Percentiles rank a stretch among this genome's conserved stretches.
phyloP scores from a whole-genome alignment of 2,113 vertebrate species.

The Leptobrachium leishanense region DNA sequence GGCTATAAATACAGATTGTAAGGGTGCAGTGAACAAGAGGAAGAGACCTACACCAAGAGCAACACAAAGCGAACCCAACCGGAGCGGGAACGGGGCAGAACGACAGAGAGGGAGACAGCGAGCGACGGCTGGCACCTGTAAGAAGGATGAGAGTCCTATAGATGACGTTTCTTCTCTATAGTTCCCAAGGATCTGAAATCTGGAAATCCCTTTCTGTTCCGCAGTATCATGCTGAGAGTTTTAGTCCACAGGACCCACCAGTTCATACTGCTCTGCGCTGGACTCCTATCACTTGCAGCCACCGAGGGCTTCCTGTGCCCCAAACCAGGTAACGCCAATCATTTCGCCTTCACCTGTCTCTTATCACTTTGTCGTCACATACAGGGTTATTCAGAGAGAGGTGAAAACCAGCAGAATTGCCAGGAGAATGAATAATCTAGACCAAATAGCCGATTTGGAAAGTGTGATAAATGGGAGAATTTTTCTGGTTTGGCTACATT shows the following conservation, averaged over 20 bases:
- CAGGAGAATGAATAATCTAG: too few relatives aligned
- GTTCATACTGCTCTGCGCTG: neutral
- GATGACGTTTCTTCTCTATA: too few relatives aligned
- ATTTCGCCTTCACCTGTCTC: neutral
- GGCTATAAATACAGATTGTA: neutral
- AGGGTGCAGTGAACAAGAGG: neutral
- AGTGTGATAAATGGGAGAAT: too few relatives aligned
- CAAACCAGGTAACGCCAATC: constrained; percentile 29
- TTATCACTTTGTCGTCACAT: neutral
- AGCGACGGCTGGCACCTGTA: neutral
- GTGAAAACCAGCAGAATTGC: too few relatives aligned
- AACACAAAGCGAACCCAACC: too few relatives aligned
- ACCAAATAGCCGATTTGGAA: too few relatives aligned
- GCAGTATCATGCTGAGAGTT: constrained; percentile 6
- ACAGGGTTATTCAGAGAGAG: too few relatives aligned
- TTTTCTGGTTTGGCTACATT: too few relatives aligned
- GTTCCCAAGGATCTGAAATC: too few relatives aligned
- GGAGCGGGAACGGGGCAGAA: neutral
- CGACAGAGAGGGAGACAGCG: neutral
- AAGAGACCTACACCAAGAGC: neutral
- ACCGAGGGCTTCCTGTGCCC: neutral
- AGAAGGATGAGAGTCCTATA: too few relatives aligned
- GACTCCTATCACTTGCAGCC: too few relatives aligned
- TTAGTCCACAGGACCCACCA: too few relatives aligned
- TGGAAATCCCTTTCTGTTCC: neutral